phyloP scores from a whole-genome alignment of 2,888 invertebrate species.

The Deroplatys truncata region DNA sequence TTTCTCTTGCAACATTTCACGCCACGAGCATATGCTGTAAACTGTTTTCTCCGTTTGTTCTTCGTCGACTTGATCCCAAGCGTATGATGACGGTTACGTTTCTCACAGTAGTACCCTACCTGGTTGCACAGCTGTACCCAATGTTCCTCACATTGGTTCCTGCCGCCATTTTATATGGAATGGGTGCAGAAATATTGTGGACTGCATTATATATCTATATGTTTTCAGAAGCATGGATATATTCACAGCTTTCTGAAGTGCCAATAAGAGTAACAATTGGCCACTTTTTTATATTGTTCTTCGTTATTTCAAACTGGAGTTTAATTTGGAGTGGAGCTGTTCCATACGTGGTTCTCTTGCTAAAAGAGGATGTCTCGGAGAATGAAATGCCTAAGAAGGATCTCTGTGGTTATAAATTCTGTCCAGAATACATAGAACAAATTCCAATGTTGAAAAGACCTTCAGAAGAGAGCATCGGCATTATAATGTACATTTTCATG shows the following conservation, averaged over 20 bases:
- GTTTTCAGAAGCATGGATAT: not conserved
- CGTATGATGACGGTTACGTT: not conserved
- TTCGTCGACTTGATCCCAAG: not conserved
- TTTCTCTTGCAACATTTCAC: not conserved
- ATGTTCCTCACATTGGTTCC: not conserved
- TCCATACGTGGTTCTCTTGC: not conserved
- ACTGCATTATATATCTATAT: not conserved
- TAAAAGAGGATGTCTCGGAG: not conserved
- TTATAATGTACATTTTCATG: not conserved
- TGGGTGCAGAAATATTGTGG: not conserved
- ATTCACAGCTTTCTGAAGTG: not conserved
- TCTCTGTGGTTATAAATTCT: not conserved
- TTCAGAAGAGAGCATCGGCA: not conserved
- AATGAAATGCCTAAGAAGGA: not conserved
- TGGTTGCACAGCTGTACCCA: not conserved
- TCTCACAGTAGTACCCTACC: not conserved
- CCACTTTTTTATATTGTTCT: not conserved
- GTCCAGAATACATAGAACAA: not conserved
- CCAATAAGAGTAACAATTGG: not conserved
- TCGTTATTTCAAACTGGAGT: not conserved
- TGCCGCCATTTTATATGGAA: not conserved
- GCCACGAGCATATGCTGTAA: not conserved
- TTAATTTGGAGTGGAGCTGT: not conserved
- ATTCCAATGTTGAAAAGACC: not conserved
- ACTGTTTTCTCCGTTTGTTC: not conserved